Conservation (phyloP, 2,888 invertebrate genomes). For the Salticus scenicus region DNA sequence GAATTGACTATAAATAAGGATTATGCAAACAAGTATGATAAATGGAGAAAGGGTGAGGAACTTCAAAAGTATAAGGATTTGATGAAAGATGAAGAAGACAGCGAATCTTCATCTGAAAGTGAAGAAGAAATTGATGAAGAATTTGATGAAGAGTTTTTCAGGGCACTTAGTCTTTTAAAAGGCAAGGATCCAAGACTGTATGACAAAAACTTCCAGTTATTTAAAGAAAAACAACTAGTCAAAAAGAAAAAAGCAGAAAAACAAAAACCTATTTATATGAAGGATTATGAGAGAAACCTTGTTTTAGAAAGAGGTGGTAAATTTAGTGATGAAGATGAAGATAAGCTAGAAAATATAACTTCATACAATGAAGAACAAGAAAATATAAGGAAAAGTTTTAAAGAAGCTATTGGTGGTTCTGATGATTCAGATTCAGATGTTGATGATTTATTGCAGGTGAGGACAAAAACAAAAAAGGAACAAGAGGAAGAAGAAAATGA, state of each 20-base stretch:
- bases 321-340: slow-evolving; percentile 77
- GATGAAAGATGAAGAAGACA: slow-evolving; percentile 63
- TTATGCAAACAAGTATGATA: slow-evolving; percentile 89
- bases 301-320: slow-evolving; percentile 82
- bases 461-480: slow-evolving; percentile 31
- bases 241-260: slow-evolving; percentile 57
- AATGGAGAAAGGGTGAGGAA: slow-evolving; percentile 90
- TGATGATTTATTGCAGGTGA: slow-evolving; percentile 76
- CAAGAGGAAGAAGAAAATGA: slow-evolving; percentile 78
- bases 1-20: slow-evolving; percentile 83
- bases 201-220: slow-evolving; percentile 84
- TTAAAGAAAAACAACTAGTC: slow-evolving; percentile 77
- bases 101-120: slow-evolving; percentile 66
- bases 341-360: slow-evolving; percentile 72
- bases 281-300: slow-evolving; percentile 87
- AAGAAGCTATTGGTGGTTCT: slow-evolving; percentile 77
- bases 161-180: slow-evolving; percentile 88
- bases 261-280: slow-evolving; percentile 81
- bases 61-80: slow-evolving; percentile 79
- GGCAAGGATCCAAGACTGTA: slow-evolving; percentile 93
- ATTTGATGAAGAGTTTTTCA: slow-evolving; percentile 88
- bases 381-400: slow-evolving; percentile 81
- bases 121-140: slow-evolving; percentile 41
- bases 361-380: slow-evolving; percentile 82
- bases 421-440: slow-evolving; percentile 77